Conservation (phyloP, 2,797 vertebrate genomes). For the Luscinia luscinia region DNA sequence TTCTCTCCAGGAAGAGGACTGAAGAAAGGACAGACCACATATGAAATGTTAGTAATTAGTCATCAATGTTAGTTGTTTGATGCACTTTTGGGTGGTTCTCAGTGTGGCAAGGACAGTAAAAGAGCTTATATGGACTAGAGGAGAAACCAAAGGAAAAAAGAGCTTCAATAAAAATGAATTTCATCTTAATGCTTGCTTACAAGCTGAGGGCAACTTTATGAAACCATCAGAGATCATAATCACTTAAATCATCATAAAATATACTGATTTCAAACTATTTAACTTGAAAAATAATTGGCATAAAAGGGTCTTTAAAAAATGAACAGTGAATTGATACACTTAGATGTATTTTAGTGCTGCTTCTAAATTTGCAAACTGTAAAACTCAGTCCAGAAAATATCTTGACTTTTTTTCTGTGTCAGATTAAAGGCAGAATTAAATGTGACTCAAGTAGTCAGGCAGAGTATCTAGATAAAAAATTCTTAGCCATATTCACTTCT, state of each 20-base stretch:
- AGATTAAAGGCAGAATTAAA: constrained; percentile 29
- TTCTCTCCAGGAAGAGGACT: neutral
- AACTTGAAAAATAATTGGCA: neutral
- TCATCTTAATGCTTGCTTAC: neutral
- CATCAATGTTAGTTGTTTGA: neutral
- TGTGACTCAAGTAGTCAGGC: neutral
- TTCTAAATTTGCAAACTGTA: neutral
- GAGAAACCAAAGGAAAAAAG: neutral
- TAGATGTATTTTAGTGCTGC: neutral
- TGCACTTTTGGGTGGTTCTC: neutral
- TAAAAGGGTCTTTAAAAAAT: neutral
- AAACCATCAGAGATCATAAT: neutral
- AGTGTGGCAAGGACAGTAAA: neutral
- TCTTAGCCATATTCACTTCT: neutral
- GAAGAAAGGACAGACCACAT: constrained; percentile 23
- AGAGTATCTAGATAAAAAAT: neutral
- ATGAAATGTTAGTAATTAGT: constrained; percentile 1
- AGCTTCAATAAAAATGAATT: neutral
- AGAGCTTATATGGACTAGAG: neutral
- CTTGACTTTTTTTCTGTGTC: neutral
- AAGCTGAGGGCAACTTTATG: neutral
- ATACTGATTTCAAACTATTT: neutral
- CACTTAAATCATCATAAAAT: neutral
- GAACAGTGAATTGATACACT: neutral
- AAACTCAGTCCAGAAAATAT: neutral